These are phyloP conservation scores for Orchestes rusci DNA, from an alignment of 2,888 invertebrate species.

Conservation along the genomic window DNA sequence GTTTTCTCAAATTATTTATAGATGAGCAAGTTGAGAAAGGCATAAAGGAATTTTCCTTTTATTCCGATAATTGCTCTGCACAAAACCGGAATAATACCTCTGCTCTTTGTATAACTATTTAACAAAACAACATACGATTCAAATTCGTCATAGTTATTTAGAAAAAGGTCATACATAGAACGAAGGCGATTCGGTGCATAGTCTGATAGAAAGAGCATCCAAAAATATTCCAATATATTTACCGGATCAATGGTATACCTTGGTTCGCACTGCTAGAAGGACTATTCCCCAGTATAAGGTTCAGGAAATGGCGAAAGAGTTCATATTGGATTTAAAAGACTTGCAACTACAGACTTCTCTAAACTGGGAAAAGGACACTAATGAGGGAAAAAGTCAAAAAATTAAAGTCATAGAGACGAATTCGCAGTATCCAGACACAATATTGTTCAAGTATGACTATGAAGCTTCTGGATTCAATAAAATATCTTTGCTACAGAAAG, in stretches of 20 bases:
- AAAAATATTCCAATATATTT: conserved; percentile 5
- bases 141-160: too few relatives aligned
- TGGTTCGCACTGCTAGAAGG: conserved; percentile 10
- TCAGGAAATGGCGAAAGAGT: conserved; percentile 8
- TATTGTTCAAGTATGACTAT: conserved; percentile 4
- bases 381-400: conserved; percentile 8
- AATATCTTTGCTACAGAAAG: conserved; percentile 11
- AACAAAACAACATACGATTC: too few relatives aligned
- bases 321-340: conserved; percentile 11
- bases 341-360: conserved; percentile 11
- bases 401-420: conserved; percentile 3
- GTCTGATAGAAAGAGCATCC: conserved; percentile 14
- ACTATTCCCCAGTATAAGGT: conserved; percentile 1
- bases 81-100: conserved; percentile 18
- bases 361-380: conserved; percentile 11
- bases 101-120: conserved; percentile 18
- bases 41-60: conserved; percentile 16
- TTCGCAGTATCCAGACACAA: conserved; percentile 3
- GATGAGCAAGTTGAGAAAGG: conserved; percentile 1
- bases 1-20: conserved; percentile 17
- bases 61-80: conserved; percentile 19
- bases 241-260: conserved; percentile 16
- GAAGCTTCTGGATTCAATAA: conserved; percentile 1
- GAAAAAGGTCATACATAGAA: conserved; percentile 17
- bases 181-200: conserved; percentile 16